These are phyloP conservation scores for chimpanzee (Pan troglodytes) DNA, from an alignment of 2,113 vertebrate species.

Conservation along the genomic window NHGRI_mPanTro3-v2.1_pri NC_072403.2:56528001-56528500, in stretches of 20 bases:
- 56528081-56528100: neutral
- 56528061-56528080: neutral
- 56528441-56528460: neutral
- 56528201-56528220: neutral
- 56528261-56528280: neutral
- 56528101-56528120: neutral
- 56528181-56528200: neutral
- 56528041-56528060: neutral
- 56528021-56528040: neutral
- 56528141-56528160: neutral
- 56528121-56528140: neutral
- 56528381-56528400: neutral
- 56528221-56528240: neutral
- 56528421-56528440: neutral
- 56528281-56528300: neutral
- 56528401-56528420: neutral
- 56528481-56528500: neutral
- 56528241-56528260: neutral
- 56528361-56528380: neutral
- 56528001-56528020: neutral
- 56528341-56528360: neutral
- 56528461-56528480: neutral
- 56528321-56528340: neutral
- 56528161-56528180: neutral
- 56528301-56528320: neutral